These are phyloP conservation scores for Aldabrachelys gigantea DNA, from an alignment of 2,113 vertebrate species.

Conservation along the genomic window DNA sequence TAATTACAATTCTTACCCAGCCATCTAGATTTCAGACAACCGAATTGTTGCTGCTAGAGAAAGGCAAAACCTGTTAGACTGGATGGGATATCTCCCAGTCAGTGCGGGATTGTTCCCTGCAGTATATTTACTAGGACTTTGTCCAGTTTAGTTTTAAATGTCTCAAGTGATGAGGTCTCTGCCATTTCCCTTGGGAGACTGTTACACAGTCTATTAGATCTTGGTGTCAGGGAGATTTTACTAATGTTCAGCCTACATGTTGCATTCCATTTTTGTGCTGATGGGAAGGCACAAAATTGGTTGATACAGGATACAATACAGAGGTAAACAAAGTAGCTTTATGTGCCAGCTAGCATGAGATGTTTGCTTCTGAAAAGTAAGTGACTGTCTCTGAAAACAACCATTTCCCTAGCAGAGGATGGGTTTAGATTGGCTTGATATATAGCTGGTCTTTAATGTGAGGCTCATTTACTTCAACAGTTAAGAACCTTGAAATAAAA, in stretches of 20 bases:
- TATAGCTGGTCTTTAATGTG: constrained; percentile 66
- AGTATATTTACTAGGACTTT: neutral
- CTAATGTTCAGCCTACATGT: constrained; percentile 29
- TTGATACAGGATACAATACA: constrained; percentile 40
- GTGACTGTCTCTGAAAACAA: neutral
- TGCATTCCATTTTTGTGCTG: constrained; percentile 38
- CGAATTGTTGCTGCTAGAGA: neutral
- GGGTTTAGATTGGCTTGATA: constrained; percentile 46
- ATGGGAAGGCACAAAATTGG: constrained; percentile 16
- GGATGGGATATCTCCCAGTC: neutral
- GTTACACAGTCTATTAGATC: constrained; percentile 27
- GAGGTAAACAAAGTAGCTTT: constrained; percentile 21
- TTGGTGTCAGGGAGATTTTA: constrained; percentile 16
- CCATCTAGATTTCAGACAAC: neutral
- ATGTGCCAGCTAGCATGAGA: constrained; percentile 16
- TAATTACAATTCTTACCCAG: neutral
- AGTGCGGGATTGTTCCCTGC: neutral
- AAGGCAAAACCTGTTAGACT: neutral
- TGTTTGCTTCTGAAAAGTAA: constrained; percentile 28
- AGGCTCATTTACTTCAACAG: constrained; percentile 77
- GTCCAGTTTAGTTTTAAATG: neutral
- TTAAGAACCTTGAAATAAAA: constrained; percentile 75
- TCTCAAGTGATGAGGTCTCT: neutral
- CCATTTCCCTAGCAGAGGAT: constrained; percentile 32
- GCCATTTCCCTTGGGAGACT: neutral